These are phyloP conservation scores for Pammene aurita DNA, from an alignment of 2,888 invertebrate genomes.

Conservation along the genomic window DNA sequence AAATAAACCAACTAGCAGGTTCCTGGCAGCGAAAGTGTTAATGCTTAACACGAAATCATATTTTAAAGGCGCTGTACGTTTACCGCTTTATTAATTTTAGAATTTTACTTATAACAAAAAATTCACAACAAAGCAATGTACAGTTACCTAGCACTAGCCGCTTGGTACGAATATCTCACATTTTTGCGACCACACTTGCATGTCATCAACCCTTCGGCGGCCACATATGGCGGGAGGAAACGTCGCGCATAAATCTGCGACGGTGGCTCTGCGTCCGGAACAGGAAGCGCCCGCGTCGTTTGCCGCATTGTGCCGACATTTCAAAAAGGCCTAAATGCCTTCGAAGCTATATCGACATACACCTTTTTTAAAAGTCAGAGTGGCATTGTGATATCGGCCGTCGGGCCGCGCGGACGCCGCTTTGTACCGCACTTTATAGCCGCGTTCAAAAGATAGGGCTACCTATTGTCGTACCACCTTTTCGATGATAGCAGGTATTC, in stretches of 20 bases:
- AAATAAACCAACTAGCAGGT: too few species aligned
- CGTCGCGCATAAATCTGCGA: constrained; percentile 81
- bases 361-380: background rate
- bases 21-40: too few species aligned
- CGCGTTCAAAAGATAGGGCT: constrained; percentile 71
- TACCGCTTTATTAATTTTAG: too few species aligned
- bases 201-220: constrained; percentile 49
- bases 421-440: constrained; percentile 78
- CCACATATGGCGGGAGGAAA: constrained; percentile 80
- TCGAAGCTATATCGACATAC: background rate
- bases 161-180: background rate
- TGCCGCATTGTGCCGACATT: constrained; percentile 62
- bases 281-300: constrained; percentile 81
- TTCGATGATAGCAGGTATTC: constrained; percentile 57
- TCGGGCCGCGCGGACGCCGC: constrained; percentile 77
- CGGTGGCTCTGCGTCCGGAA: constrained; percentile 81
- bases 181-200: constrained; percentile 4
- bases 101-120: background rate
- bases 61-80: too few species aligned
- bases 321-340: constrained; percentile 6
- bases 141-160: background rate
- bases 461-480: constrained; percentile 76
- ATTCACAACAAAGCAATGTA: too few species aligned
- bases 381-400: constrained; percentile 76
- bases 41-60: too few species aligned